These are phyloP conservation scores for Erpetoichthys calabaricus DNA, from an alignment of 2,797 vertebrate genomes.

Conservation along the genomic window DNA sequence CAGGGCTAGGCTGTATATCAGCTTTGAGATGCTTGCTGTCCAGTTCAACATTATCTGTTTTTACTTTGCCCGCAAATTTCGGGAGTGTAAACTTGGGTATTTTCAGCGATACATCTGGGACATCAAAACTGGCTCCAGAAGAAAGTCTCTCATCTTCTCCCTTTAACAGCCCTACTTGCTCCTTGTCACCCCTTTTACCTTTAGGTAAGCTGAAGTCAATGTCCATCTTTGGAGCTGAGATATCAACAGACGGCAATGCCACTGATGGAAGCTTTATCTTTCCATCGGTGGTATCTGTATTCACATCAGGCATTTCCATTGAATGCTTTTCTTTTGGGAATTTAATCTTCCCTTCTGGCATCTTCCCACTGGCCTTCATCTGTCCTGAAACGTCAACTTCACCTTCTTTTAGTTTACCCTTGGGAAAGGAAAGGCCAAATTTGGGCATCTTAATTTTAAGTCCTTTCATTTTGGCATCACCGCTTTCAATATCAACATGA, in stretches of 20 bases:
- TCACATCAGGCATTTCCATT: slow-evolving; percentile 15
- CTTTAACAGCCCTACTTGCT: slow-evolving; percentile 44
- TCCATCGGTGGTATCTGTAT: slow-evolving; percentile 16
- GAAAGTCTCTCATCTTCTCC: slow-evolving; percentile 41
- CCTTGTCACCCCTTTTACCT: slow-evolving; percentile 36
- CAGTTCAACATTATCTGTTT: slow-evolving; percentile 31
- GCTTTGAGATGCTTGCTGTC: slow-evolving; percentile 26
- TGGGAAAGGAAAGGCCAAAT: slow-evolving; percentile 36
- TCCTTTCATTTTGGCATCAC: slow-evolving; percentile 7
- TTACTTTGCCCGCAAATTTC: slow-evolving; percentile 54
- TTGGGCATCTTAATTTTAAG: slow-evolving; percentile 36
- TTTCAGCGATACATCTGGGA: slow-evolving; percentile 50
- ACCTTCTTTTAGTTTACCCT: slow-evolving; percentile 18
- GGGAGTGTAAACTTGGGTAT: slow-evolving; percentile 56
- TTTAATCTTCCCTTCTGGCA: slow-evolving; percentile 22
- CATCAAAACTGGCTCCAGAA: slow-evolving; percentile 47
- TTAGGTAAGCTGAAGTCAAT: slow-evolving; percentile 50
- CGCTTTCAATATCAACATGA: slow-evolving; percentile 17
- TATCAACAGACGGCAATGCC: slow-evolving; percentile 57
- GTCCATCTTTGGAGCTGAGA: slow-evolving; percentile 58
- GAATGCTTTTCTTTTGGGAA: slow-evolving; percentile 17
- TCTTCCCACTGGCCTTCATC: slow-evolving; percentile 13
- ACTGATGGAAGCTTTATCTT: slow-evolving; percentile 46
- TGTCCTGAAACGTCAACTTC: slow-evolving; percentile 13
- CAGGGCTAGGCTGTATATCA: slow-evolving; percentile 23